Base-by-base conservation (phyloP, 2,113 vertebrate species). In the Oostethus manadensis region DNA sequence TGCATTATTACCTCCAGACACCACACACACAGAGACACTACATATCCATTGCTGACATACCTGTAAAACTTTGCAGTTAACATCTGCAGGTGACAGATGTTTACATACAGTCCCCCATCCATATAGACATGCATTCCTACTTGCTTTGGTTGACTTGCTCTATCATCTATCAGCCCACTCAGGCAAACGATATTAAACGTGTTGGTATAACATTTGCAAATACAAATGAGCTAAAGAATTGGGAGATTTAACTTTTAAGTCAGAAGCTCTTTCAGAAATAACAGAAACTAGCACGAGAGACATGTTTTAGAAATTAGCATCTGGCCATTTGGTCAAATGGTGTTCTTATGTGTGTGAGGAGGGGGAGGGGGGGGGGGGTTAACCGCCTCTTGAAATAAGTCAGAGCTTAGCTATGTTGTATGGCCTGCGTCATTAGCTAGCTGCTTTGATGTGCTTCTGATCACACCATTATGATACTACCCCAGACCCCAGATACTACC, bases 301-400 rank as follows among this genome's bases (percentile, higher is more conserved):
- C 62, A 66, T 82, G 73, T 82, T 83, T 80, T 68, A 67, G 74
- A 82, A 83, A 81, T 80, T 67, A 77, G 61, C 81, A 83, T 84
- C 80, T 81, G 79, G 72, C 73, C 76, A 72, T 81, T 82, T 81
- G 71, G 72, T 68, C 72, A 77, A 82, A 84, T 84, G 56, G 64
- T 62, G 72, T 79, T 72, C 76, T 71, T 77, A 55, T 85, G 86
- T 75, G 78, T 68, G 68, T 15, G 13, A 2, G 51, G n/a, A n/a
- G n/a, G n/a, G n/a, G n/a, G n/a, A n/a, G n/a, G n/a, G n/a, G n/a
- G n/a, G n/a, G n/a, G n/a, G n/a, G n/a, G n/a, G n/a, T n/a, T n/a
- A n/a, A n/a, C n/a, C n/a, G n/a, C n/a, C n/a, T n/a, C n/a, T n/a
- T 68, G 71, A 74, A 49, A 63, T 62, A 74, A 76, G 72, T 67